Evolutionary conservation across 2,113 vertebrate species (phyloP), one percentile per base, ranked within the genome.

Genomic region (Nibea albiflora): DNA sequence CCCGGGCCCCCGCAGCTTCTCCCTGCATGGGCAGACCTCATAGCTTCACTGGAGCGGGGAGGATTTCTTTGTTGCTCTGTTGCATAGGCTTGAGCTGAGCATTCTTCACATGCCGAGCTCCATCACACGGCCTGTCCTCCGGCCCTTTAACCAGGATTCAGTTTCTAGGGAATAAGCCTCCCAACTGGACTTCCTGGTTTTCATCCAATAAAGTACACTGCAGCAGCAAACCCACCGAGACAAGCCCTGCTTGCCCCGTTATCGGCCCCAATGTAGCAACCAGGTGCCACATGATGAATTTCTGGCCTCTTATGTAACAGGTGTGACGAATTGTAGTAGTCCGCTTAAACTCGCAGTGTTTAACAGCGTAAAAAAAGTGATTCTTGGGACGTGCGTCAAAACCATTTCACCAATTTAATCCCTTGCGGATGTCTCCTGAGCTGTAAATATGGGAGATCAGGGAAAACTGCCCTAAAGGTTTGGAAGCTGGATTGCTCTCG

Each of bases 41-140:
- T 83, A 86, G 71, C 88, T 85, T 74, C 76, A 14, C 68, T 66
- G 74, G 63, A 62, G 71, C 49, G 64, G 70, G 82, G 81, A 84
- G 83, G 77, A 69, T 84, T 88, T 87, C 78, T 88, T 76, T 8
- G 11, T 58, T 62, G 74, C 63, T 73, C 84, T 81, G 89, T 86
- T 39, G 88, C 88, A 90, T 22, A 65, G 85, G 88, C 92, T 90
- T 90, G 91, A 93, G 92, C 61, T 44, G 53, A 76, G 90, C 92
- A 93, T 93, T 93, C 89, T 78, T 91, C 68, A 81, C 87, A 93
- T 93, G 82, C 90, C 85, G 49, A 57, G 85, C 73, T 74, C 81
- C 84, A 85, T 93, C 88, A 81, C 89, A 89, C 90, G 70, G 83
- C 66, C 72, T 42, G 78, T 79, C 85, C 80, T 81, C 71, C 10